phyloP scores from a whole-genome alignment of 2,797 vertebrate genomes.

The Trachops cirrhosus region DNA sequence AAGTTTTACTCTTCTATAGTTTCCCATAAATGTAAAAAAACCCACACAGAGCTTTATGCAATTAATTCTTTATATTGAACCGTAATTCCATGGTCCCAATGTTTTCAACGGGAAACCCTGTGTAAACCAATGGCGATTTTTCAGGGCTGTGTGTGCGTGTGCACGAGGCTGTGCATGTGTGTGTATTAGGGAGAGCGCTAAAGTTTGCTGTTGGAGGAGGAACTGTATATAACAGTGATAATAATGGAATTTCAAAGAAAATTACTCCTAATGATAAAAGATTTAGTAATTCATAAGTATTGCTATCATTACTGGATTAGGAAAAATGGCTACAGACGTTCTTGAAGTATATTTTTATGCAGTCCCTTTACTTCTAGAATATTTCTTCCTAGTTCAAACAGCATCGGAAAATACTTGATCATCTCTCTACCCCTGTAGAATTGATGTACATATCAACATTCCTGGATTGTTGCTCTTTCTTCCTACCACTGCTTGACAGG shows the following conservation, averaged over 20 bases:
- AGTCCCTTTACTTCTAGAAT: background rate
- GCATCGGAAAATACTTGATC: slow-evolving; percentile 18
- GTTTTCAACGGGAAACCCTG: background rate
- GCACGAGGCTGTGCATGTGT: background rate
- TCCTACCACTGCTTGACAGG: background rate
- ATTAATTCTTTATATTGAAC: background rate
- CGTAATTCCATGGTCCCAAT: background rate
- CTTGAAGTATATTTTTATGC: background rate
- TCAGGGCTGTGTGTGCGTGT: background rate
- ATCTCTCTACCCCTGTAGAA: background rate
- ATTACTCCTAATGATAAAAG: background rate
- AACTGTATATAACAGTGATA: background rate
- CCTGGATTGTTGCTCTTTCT: background rate
- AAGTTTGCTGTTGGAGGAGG: background rate
- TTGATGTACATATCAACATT: background rate
- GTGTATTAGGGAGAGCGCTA: background rate
- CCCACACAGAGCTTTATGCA: background rate
- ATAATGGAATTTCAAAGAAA: slow-evolving; percentile 14
- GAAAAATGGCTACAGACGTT: background rate
- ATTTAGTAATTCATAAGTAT: background rate
- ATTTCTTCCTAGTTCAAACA: slow-evolving; percentile 37
- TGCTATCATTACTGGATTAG: background rate
- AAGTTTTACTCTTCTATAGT: background rate
- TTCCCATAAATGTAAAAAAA: background rate
- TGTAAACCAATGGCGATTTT: background rate